Evolutionary conservation across 2,888 invertebrate genomes (phyloP), one percentile per base, ranked within the genome.

Genomic region (Cosmia trapezina): DNA sequence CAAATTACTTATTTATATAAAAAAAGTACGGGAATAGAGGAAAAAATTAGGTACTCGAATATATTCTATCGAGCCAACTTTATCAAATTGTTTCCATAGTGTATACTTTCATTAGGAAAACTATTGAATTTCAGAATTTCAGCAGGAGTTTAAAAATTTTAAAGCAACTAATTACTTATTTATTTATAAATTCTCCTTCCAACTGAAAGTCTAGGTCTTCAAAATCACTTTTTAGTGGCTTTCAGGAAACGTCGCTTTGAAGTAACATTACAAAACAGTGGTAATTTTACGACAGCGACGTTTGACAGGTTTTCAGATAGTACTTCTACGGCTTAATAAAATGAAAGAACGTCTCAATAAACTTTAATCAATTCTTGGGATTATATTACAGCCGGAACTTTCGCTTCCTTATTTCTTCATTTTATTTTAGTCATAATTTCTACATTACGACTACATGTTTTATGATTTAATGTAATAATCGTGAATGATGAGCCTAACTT

Each of bases 331-430:
- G 1, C 33, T 54, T 11, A 53, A 60, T 67, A 56, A 49, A 43
- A 63, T 47, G 7, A 8, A 57, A 54, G 11, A 49, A 12, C n/a
- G 66, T 59, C 19, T 79, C 53, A 62, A 43, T 63, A 66, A 63
- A 62, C 57, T 64, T 70, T 6, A 33, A 68, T 54, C 33, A 80
- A 66, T 80, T 63, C 66, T 62, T 5, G 22, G 62, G 22, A 80
- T 69, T 66, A 59, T 53, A 62, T 65, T 59, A 69, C 47, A 41
- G 12, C 1, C 17, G n/a, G 22, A 64, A 64, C 60, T 74, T 57
- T 63, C 28, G 43, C 65, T 74, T 70, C 69, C 62, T 74, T 63
- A 70, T 63, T 57, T 7, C 73, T 59, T 68, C 11, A 67, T 60
- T 65, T 54, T 28, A 67, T 64, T 65, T 54, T 43, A 47, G 14